These are phyloP conservation scores for Athene cunicularia DNA, from an alignment of 2,113 vertebrate species.

Conservation along the genomic window DNA sequence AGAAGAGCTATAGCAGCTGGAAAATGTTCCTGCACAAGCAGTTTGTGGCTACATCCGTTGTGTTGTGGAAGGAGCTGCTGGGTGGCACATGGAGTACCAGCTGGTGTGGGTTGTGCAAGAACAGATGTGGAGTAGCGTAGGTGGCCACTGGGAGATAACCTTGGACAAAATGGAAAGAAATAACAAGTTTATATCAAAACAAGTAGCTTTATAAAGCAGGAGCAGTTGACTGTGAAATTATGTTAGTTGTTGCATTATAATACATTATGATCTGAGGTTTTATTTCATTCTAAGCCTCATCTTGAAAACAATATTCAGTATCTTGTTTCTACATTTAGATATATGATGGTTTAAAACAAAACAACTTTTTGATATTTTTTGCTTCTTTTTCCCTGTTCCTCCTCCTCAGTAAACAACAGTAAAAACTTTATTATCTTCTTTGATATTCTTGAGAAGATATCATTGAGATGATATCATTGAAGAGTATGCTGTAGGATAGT, in stretches of 20 bases:
- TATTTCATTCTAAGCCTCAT: background rate
- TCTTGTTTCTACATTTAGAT: background rate
- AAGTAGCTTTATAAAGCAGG: background rate
- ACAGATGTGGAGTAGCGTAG: background rate
- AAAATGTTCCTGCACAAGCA: background rate
- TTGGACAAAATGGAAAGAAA: background rate
- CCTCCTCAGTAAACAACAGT: background rate
- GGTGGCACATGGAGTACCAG: background rate
- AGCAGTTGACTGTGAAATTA: background rate
- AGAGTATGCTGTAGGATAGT: background rate
- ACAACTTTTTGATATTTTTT: background rate
- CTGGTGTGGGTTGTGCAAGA: background rate
- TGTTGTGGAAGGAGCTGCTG: background rate
- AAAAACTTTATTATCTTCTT: background rate
- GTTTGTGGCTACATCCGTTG: accelerated
- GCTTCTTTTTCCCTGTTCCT: background rate
- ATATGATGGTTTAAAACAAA: background rate
- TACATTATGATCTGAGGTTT: background rate
- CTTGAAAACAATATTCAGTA: background rate
- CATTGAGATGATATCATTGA: background rate
- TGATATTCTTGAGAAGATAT: background rate
- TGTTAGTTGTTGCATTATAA: background rate
- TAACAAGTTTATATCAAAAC: slow-evolving; percentile 34
- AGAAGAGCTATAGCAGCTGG: background rate
- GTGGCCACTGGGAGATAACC: background rate